phyloP scores from a whole-genome alignment of 2,113 vertebrate genomes.

The Clinocottus analis region DNA sequence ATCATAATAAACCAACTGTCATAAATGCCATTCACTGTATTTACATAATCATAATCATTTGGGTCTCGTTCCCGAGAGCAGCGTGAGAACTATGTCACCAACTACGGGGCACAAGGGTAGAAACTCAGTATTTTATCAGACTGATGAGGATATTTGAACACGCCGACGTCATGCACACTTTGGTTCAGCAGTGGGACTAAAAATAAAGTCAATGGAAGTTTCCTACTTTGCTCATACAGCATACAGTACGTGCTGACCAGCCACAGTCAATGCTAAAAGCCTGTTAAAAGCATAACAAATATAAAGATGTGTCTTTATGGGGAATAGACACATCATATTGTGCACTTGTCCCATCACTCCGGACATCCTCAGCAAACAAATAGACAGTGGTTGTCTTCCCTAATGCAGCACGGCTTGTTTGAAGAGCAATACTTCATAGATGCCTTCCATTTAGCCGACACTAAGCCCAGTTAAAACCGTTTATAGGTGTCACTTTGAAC shows the following conservation, averaged over 20 bases:
- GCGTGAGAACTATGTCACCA: neutral
- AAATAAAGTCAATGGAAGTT: slow-evolving; percentile 2
- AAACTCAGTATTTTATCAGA: neutral
- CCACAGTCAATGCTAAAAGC: slow-evolving; percentile 71
- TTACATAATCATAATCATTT: slow-evolving; percentile 42
- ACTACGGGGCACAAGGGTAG: neutral
- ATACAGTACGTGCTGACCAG: slow-evolving; percentile 13
- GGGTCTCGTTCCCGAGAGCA: neutral
- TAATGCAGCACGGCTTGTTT: slow-evolving; percentile 71
- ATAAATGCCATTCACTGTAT: slow-evolving; percentile 33
- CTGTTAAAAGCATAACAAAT: slow-evolving; percentile 83
- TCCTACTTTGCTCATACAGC: slow-evolving; percentile 39
- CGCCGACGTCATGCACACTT: neutral
- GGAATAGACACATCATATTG: slow-evolving; percentile 59
- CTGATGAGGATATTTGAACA: neutral
- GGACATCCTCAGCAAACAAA: slow-evolving; percentile 82
- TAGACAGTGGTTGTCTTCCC: slow-evolving; percentile 55
- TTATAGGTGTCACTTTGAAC: slow-evolving; percentile 57
- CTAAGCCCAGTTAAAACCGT: slow-evolving; percentile 41
- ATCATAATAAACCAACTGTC: slow-evolving; percentile 3
- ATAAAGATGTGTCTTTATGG: slow-evolving; percentile 70
- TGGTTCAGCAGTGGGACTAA: neutral
- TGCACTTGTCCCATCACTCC: slow-evolving; percentile 56
- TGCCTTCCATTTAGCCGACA: slow-evolving; percentile 49
- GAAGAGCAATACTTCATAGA: slow-evolving; percentile 56